A percentile compares a stretch with the other conserved stretches of the same genome.
Evolutionary conservation across 1,140 invertebrate genomes (phyloP).

Genomic region (Lineus longissimus): DNA sequence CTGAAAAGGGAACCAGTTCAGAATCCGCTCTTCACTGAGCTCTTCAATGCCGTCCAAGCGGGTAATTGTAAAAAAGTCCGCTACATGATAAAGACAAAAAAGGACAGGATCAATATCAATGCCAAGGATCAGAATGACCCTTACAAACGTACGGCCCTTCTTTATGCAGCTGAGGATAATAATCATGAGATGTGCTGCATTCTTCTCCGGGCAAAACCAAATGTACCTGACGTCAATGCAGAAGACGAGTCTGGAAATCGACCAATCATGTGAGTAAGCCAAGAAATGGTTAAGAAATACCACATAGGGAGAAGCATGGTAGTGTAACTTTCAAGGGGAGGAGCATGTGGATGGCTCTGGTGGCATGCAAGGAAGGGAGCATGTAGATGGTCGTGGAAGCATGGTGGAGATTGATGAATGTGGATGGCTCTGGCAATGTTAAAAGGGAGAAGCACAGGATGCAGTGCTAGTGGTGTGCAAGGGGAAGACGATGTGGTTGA

Average conservation of each 20-base stretch:
- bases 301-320: too few relatives aligned
- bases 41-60: constrained; percentile 23
- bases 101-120: constrained; percentile 27
- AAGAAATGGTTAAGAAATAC: neutral
- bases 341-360: too few relatives aligned
- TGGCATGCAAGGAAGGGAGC: too few relatives aligned
- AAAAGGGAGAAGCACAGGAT: too few relatives aligned
- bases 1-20: neutral
- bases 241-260: constrained; percentile 31
- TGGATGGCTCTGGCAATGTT: too few relatives aligned
- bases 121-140: constrained; percentile 26
- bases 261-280: constrained; percentile 35
- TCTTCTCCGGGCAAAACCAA: constrained; percentile 32
- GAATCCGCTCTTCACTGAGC: neutral
- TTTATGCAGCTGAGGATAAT: constrained; percentile 31
- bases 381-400: too few relatives aligned
- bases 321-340: too few relatives aligned
- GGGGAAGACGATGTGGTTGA: too few relatives aligned
- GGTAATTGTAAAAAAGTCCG: constrained; percentile 22
- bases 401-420: too few relatives aligned
- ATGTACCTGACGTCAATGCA: constrained; percentile 35
- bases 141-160: constrained; percentile 29
- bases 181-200: constrained; percentile 32
- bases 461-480: too few relatives aligned
- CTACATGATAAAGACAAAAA: constrained; percentile 19